These are phyloP conservation scores for Folsomia candida DNA, from an alignment of 2,888 invertebrate genomes.

Conservation along the genomic window DNA sequence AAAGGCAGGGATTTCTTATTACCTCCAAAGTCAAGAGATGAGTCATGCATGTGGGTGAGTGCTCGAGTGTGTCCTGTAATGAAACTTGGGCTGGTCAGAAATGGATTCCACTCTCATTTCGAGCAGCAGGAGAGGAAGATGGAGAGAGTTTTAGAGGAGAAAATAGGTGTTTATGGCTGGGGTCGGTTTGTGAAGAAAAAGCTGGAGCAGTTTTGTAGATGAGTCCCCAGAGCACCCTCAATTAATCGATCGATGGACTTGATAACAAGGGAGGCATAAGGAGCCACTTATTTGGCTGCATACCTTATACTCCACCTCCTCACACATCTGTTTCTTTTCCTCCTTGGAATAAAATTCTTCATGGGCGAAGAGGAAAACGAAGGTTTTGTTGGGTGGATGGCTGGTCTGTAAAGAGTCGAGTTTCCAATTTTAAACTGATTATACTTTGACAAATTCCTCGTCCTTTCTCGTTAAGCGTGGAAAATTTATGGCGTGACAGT, in stretches of 20 bases:
- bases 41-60: neutral
- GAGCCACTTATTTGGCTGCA: neutral
- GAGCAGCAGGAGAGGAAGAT: neutral
- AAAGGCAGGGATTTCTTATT: too few relatives aligned
- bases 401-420: constrained; percentile 14
- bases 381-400: neutral
- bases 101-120: too few relatives aligned
- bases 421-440: constrained; percentile 45
- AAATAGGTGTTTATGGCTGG: neutral
- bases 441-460: constrained; percentile 42
- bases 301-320: too few relatives aligned
- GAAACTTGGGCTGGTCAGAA: too few relatives aligned
- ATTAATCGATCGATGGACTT: neutral
- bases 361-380: neutral
- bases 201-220: neutral
- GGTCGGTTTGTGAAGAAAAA: neutral
- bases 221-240: neutral
- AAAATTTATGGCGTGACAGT: constrained; percentile 45
- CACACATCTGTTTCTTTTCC: neutral
- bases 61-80: too few relatives aligned
- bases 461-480: constrained; percentile 43
- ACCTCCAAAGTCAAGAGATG: neutral
- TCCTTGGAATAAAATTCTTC: too few relatives aligned
- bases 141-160: neutral
- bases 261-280: neutral